Evolutionary conservation across 1,140 invertebrate species (phyloP).

Genomic region (Brachionus sp.): DNA sequence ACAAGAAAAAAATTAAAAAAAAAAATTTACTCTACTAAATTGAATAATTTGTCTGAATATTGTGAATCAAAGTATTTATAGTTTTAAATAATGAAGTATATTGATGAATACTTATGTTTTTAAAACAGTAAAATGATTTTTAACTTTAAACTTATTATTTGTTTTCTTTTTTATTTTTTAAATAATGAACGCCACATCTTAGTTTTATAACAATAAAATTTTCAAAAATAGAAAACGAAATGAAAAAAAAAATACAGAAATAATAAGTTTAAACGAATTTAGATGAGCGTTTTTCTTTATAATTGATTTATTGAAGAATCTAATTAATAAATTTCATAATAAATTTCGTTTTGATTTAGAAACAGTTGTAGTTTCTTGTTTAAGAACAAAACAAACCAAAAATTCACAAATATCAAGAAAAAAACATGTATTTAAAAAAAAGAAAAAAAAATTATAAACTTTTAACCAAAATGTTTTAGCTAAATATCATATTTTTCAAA

Average conservation of each 20-base stretch:
- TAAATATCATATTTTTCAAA: too few relatives aligned
- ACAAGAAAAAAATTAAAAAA: too few relatives aligned
- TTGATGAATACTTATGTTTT: neutral
- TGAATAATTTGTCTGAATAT: neutral
- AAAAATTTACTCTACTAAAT: too few relatives aligned
- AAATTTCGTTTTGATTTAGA: neutral
- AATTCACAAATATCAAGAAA: neutral
- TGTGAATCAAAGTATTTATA: neutral
- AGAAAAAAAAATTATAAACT: too few relatives aligned
- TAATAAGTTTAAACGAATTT: neutral
- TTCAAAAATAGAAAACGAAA: too few relatives aligned
- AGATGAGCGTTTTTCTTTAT: neutral
- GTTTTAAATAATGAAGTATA: neutral
- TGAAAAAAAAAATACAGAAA: neutral
- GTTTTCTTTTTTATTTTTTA: too few relatives aligned
- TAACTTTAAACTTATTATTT: neutral
- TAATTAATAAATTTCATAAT: conserved; percentile 5
- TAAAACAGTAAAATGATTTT: neutral
- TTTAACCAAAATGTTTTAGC: too few relatives aligned
- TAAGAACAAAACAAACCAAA: neutral
- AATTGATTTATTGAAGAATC: neutral
- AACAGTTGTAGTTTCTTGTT: neutral
- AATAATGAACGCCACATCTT: neutral
- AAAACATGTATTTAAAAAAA: neutral
- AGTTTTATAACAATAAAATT: neutral